These are phyloP conservation scores for Meghimatium bilineatum DNA, from an alignment of 2,888 invertebrate genomes.

Conservation along the genomic window DNA sequence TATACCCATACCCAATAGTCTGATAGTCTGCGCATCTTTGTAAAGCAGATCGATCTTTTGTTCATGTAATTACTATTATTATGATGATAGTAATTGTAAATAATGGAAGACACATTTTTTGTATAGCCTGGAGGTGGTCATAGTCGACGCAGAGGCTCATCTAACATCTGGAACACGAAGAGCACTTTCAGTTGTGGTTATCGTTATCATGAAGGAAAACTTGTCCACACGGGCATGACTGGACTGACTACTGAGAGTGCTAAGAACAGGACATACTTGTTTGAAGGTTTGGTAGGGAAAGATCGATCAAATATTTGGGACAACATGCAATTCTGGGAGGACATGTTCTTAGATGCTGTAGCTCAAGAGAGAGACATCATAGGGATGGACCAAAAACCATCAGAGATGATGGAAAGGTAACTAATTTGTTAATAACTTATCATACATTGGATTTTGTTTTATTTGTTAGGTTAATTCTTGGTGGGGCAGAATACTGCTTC, in stretches of 20 bases:
- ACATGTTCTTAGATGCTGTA: conserved; percentile 97
- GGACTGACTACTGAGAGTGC: conserved; percentile 88
- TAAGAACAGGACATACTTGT: conserved; percentile 91
- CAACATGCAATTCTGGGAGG: conserved; percentile 96
- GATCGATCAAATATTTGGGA: conserved; percentile 95
- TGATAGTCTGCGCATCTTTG: too few species aligned
- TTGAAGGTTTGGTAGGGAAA: conserved; percentile 86
- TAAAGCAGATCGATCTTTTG: too few species aligned
- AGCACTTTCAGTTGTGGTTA: conserved; percentile 91
- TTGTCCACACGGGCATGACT: conserved; percentile 82
- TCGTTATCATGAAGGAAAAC: conserved; percentile 90
- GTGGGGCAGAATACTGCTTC: too few species aligned
- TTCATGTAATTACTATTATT: too few species aligned
- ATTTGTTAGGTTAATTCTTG: too few species aligned
- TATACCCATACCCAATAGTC: too few species aligned
- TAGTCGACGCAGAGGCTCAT: conserved; percentile 86
- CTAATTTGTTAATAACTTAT: too few species aligned
- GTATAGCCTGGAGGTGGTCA: neutral
- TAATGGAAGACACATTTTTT: neutral
- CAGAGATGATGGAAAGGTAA: conserved; percentile 97
- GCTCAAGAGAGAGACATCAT: conserved; percentile 98
- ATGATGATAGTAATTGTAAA: neutral
- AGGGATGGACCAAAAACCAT: conserved; percentile 98
- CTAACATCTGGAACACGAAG: conserved; percentile 94
- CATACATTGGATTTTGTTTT: too few species aligned